These are phyloP conservation scores for Plumapathes pennacea DNA, from an alignment of 92 coral and sea anemone species.

Conservation along the genomic window DNA sequence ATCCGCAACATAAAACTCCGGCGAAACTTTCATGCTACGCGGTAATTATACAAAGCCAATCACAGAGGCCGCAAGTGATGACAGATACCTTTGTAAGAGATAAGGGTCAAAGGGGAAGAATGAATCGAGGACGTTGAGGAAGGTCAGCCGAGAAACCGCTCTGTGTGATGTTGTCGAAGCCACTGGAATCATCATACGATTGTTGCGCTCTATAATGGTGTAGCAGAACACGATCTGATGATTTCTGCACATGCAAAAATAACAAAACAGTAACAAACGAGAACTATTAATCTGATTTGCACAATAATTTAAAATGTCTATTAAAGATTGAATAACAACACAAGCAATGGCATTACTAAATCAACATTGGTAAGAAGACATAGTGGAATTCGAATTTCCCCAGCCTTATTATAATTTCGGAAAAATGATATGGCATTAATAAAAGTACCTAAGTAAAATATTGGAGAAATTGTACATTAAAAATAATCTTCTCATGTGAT, in stretches of 20 bases:
- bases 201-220: slow-evolving; percentile 93
- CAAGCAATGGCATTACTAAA: too few relatives aligned
- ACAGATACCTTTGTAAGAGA: slow-evolving; percentile 72
- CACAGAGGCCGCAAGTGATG: neutral
- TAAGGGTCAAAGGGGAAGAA: slow-evolving; percentile 98
- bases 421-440: too few relatives aligned
- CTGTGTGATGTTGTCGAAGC: slow-evolving; percentile 65
- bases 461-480: too few relatives aligned
- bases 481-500: too few relatives aligned
- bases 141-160: slow-evolving; percentile 65
- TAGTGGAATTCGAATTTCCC: too few relatives aligned
- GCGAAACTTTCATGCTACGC: slow-evolving; percentile 13
- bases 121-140: slow-evolving; percentile 86
- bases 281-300: neutral
- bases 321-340: too few relatives aligned
- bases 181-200: slow-evolving; percentile 82
- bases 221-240: slow-evolving; percentile 89
- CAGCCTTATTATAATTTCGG: too few relatives aligned
- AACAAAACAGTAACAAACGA: neutral
- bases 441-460: too few relatives aligned
- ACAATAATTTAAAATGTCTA: neutral
- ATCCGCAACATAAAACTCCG: slow-evolving; percentile 3
- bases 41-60: neutral
- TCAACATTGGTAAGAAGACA: too few relatives aligned
- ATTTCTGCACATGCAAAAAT: slow-evolving; percentile 34